A percentile compares a stretch with the other conserved stretches of the same genome.
phyloP scores from a whole-genome alignment of 2,797 vertebrate species.

The Lepidocolaptes lacrymiger region DNA sequence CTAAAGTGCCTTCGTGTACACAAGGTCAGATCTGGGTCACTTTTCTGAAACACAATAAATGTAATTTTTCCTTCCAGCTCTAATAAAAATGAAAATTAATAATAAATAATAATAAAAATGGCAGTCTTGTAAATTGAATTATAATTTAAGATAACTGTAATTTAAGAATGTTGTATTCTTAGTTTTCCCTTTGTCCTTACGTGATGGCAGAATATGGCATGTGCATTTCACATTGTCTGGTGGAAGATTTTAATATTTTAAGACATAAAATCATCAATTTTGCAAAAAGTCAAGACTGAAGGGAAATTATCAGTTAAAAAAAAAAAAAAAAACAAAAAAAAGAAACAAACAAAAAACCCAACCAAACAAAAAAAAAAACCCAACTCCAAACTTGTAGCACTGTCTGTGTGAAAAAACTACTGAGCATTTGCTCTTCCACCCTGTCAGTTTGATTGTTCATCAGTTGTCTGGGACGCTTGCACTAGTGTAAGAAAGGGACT shows the following conservation, averaged over 20 bases:
- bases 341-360: too few species aligned
- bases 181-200: constrained; percentile 42
- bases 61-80: neutral
- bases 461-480: constrained; percentile 45
- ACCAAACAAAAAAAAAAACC: neutral
- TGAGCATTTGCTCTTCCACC: constrained; percentile 66
- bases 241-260: constrained; percentile 72
- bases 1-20: neutral
- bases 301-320: constrained; percentile 67
- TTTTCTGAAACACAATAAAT: neutral
- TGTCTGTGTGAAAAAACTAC: constrained; percentile 63
- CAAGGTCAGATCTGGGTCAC: neutral
- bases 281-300: constrained; percentile 68
- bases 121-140: neutral
- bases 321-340: too few species aligned
- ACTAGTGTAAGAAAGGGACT: constrained; percentile 26
- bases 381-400: constrained; percentile 1
- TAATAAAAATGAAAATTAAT: neutral
- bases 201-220: neutral
- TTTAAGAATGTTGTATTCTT: neutral
- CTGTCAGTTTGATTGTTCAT: constrained; percentile 71
- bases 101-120: neutral
- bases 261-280: constrained; percentile 78
- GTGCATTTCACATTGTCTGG: constrained; percentile 51
- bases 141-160: neutral